These are phyloP conservation scores for Drosophila erecta DNA, from an alignment of 1,140 invertebrate species.

Conservation along the genomic window DNA sequence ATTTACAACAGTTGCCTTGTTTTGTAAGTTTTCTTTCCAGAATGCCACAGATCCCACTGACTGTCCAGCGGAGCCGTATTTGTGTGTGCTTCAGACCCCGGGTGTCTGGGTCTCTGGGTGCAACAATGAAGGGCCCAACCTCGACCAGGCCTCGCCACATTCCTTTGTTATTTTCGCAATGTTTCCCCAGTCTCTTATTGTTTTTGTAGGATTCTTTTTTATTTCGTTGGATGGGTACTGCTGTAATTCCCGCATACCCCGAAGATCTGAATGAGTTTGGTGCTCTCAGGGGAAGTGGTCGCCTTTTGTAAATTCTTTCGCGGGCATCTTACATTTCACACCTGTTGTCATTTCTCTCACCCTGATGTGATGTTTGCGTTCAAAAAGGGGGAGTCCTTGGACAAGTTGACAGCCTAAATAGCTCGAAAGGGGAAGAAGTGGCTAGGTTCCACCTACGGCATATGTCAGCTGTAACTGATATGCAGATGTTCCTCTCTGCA, in stretches of 20 bases:
- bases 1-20: conserved; percentile 81
- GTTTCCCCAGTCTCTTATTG: conserved; percentile 35
- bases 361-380: conserved; percentile 23
- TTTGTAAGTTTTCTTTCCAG: conserved; percentile 77
- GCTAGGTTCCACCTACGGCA: conserved; percentile 6
- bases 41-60: conserved; percentile 56
- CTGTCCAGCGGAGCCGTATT: conserved; percentile 22
- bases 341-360: conserved; percentile 62
- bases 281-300: conserved; percentile 46
- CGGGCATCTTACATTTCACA: conserved; percentile 58
- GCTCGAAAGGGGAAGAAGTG: conserved; percentile 13
- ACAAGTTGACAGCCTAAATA: conserved; percentile 67
- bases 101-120: conserved; percentile 11
- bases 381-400: conserved; percentile 4
- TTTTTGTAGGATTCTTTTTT: neutral
- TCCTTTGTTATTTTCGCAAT: conserved; percentile 77
- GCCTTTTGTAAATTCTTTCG: conserved; percentile 38
- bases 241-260: conserved; percentile 59
- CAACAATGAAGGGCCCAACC: conserved; percentile 64
- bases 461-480: conserved; percentile 31
- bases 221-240: conserved; percentile 13
- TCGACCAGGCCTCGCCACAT: conserved; percentile 64
- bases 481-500: conserved; percentile 35
- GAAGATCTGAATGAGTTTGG: conserved; percentile 43
- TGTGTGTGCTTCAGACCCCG: conserved; percentile 8